Evolutionary conservation across 2,113 vertebrate genomes (phyloP), one percentile per base, ranked within the genome.

Genomic region (Fukomys damarensis): DNA sequence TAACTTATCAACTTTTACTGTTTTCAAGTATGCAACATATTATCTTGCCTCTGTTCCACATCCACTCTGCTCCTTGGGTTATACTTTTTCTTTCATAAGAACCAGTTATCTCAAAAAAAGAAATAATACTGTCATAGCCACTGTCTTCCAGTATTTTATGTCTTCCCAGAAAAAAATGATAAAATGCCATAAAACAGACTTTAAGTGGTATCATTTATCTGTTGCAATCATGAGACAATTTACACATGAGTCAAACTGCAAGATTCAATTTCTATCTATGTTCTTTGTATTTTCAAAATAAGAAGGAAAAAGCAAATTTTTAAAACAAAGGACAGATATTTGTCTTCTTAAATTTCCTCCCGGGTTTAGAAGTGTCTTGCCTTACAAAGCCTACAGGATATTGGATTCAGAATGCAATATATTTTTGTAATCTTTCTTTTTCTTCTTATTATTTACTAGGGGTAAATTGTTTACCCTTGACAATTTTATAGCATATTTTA

Each of bases 391-490:
- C 16, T 24, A 65, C 28, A 79, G 54, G 17, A 30, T 68, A 54
- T 86, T 96, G 72, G 32, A 77, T 77, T 96, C 52, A 92, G 43
- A 94, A 92, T 91, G 41, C 41, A 96, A 68, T 94, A n/a, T 72
- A 26, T 32, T n/a, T 93, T 89, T 86, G 22, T 68, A 95, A 92
- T 85, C 20, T 52, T 83, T 32, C 90, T 86, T 89, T 35, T 72
- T 91, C n/a, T 88, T 92, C 80, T 92, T 54, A 89, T 86, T 95
- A 82, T 56, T 77, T 81, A 70, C 49, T 46, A 94, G 30, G 28
- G 65, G n/a, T 91, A 94, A 93, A 88, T 58, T 94, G 66, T 81
- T 92, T 96, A 89, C 32, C 41, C 82, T 91, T 93, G 77, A 90
- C 24, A 88, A 88, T 79, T 94, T 94, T 81, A 46, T 85, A 35